Evolutionary conservation across 2,888 invertebrate genomes (phyloP).

Genomic region (Drosophila mimetica): DNA sequence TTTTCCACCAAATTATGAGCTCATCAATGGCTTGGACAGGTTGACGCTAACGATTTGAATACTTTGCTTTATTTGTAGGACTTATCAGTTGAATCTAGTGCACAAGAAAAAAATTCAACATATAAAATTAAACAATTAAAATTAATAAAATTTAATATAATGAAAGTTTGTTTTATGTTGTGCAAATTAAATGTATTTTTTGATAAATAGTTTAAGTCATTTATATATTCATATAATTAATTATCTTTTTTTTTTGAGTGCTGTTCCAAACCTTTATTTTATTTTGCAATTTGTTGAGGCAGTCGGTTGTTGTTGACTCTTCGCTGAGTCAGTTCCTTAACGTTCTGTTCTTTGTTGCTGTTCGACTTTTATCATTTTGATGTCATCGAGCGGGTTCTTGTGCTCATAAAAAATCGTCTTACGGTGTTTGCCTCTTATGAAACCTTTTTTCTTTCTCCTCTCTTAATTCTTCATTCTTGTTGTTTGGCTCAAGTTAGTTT

Average conservation of each 20-base stretch:
- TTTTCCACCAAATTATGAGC: conserved; percentile 37
- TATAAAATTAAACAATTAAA: neutral
- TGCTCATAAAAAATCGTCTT: conserved; percentile 44
- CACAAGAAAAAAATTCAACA: neutral
- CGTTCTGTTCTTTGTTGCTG: conserved; percentile 22
- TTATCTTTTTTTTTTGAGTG: too few relatives aligned
- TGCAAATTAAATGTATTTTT: neutral
- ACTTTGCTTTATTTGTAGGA: conserved; percentile 21
- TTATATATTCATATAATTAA: too few relatives aligned
- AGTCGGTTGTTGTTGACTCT: conserved; percentile 36
- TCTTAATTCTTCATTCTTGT: conserved; percentile 30
- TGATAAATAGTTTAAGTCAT: too few relatives aligned
- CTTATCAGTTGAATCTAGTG: conserved; percentile 15
- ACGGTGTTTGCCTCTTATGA: conserved; percentile 38
- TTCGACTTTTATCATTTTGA: conserved; percentile 49
- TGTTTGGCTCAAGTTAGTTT: conserved; percentile 40
- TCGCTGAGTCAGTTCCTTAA: conserved; percentile 42
- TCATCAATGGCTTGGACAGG: conserved; percentile 42
- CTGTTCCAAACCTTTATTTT: conserved; percentile 2
- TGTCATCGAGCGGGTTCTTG: conserved; percentile 51
- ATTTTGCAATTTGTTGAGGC: conserved; percentile 44
- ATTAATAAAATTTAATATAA: neutral
- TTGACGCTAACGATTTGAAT: conserved; percentile 34
- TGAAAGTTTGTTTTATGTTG: neutral
- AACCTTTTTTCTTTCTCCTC: conserved; percentile 33